A percentile compares a stretch with the other conserved stretches of the same genome.
Conservation (phyloP, 2,113 vertebrate species). For the Ophiodon elongatus region DNA sequence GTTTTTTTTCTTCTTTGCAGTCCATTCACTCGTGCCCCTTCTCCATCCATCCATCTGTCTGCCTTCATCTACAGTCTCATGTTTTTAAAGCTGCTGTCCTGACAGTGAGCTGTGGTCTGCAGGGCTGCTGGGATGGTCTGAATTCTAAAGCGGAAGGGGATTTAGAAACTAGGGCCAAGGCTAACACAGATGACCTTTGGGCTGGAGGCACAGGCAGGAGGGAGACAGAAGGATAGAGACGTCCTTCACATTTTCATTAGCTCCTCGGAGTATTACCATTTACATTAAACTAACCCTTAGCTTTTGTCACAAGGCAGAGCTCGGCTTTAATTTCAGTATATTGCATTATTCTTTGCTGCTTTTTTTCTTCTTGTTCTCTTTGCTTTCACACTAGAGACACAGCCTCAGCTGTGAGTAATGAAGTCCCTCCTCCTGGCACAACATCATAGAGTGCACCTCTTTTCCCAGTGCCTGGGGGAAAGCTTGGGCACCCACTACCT, state of each 20-base stretch:
- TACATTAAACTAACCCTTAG: constrained; percentile 43
- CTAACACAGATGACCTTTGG: constrained; percentile 66
- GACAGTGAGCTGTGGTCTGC: constrained; percentile 59
- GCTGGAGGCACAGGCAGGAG: constrained; percentile 37
- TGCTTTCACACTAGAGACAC: constrained; percentile 34
- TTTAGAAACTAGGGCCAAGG: constrained; percentile 53
- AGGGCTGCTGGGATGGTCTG: constrained; percentile 42
- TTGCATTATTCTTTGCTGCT: constrained; percentile 26
- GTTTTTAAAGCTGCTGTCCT: constrained; percentile 57
- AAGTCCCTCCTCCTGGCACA: constrained; percentile 62
- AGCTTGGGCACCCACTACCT: constrained; percentile 63
- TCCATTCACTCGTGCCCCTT: constrained; percentile 11
- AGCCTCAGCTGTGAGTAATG: constrained; percentile 56
- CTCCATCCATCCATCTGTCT: constrained; percentile 28
- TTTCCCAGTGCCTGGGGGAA: constrained; percentile 53
- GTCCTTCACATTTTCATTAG: constrained; percentile 59
- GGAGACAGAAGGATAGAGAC: constrained; percentile 37
- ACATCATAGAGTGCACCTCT: constrained; percentile 63
- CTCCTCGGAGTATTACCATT: constrained; percentile 35
- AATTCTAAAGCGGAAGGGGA: constrained; percentile 53
- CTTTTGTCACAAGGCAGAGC: constrained; percentile 33
- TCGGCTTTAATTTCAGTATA: constrained; percentile 22
- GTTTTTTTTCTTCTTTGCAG: constrained; percentile 10
- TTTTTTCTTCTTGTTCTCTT: constrained; percentile 22
- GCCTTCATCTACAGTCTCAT: constrained; percentile 40